Percentiles rank a stretch among this genome's conserved stretches.
Evolutionary conservation across 2,113 vertebrate species (phyloP).

Genomic region (Hirundichthys speculiger): DNA sequence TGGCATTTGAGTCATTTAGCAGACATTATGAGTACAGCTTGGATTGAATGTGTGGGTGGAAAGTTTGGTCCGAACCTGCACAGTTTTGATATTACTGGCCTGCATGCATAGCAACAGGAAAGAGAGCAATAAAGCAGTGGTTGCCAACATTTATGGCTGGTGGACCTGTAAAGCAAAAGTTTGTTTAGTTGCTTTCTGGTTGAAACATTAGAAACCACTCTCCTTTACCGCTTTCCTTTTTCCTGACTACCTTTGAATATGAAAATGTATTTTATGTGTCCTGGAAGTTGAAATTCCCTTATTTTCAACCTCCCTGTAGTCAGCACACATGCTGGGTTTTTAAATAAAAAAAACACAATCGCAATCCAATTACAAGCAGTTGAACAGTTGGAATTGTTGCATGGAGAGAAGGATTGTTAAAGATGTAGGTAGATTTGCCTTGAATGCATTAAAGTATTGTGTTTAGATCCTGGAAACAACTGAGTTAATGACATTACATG

Average conservation of each 20-base stretch:
- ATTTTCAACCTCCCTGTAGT: neutral
- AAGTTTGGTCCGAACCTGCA: conserved; percentile 11
- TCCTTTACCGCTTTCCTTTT: no score
- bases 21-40: neutral
- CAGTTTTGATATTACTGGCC: neutral
- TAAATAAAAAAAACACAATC: no score
- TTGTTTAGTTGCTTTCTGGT: neutral
- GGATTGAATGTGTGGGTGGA: conserved; percentile 12
- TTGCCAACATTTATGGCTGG: neutral
- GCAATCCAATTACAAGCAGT: no score
- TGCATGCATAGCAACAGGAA: neutral
- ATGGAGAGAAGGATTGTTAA: no score
- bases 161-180: conserved; percentile 4
- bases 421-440: no score
- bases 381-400: no score
- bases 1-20: conserved; percentile 12
- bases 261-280: neutral
- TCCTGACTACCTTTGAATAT: conserved; percentile 13
- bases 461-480: no score
- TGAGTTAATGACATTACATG: no score
- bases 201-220: conserved; percentile 5
- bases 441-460: no score
- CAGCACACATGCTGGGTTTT: neutral
- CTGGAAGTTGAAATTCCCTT: neutral
- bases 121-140: neutral